phyloP scores from a whole-genome alignment of 2,797 vertebrate species.

The Chiloscyllium punctatum region DNA sequence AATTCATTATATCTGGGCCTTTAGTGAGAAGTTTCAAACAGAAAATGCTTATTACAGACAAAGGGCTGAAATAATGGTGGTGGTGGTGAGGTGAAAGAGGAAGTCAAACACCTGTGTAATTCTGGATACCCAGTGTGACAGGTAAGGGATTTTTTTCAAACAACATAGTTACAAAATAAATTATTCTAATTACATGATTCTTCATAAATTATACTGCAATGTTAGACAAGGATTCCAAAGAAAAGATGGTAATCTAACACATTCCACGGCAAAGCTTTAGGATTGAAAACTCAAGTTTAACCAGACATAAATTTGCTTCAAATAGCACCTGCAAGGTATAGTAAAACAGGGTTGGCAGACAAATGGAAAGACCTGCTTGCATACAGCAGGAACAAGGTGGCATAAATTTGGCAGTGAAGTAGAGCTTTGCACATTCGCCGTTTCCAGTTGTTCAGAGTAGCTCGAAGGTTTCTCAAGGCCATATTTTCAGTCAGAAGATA shows the following conservation, averaged over 20 bases:
- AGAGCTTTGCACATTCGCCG: neutral
- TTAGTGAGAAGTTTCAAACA: too few species aligned
- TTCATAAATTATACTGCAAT: neutral
- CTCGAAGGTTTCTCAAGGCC: neutral
- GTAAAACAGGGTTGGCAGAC: neutral
- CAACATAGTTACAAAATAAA: neutral
- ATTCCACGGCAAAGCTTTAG: neutral
- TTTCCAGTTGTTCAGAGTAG: neutral
- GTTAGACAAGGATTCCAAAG: neutral
- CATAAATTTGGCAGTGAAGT: neutral
- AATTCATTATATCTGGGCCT: neutral
- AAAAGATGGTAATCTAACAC: neutral
- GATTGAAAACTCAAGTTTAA: neutral
- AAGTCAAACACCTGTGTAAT: neutral
- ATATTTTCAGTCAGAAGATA: neutral
- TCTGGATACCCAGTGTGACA: neutral
- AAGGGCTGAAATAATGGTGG: neutral
- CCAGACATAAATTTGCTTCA: neutral
- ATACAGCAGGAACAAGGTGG: neutral
- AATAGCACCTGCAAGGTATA: conserved; percentile 12
- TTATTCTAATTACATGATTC: neutral
- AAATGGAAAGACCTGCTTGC: neutral
- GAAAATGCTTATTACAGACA: neutral
- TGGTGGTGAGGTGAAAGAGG: neutral
- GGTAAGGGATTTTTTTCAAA: too few species aligned